Percentiles rank a stretch among this genome's conserved stretches.
Evolutionary conservation across 2,888 invertebrate species (phyloP).

Genomic region (Caenorhabditis plicata): DNA sequence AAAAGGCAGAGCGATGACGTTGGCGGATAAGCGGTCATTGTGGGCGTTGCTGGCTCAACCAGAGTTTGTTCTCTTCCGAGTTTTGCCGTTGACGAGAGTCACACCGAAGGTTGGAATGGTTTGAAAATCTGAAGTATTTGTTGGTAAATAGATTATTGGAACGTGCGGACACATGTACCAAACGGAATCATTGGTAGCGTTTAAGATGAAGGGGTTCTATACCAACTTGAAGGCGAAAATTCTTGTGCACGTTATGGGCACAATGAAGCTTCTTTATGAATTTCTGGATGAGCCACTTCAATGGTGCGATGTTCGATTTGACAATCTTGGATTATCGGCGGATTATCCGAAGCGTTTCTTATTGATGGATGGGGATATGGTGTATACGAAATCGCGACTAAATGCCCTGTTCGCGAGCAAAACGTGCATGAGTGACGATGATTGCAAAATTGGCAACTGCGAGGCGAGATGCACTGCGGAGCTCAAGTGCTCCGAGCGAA

Average conservation of each 20-base stretch:
- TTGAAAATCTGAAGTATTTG: no score
- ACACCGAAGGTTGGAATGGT: constrained; percentile 56
- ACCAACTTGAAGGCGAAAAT: constrained; percentile 65
- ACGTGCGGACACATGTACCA: constrained; percentile 69
- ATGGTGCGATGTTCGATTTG: constrained; percentile 69
- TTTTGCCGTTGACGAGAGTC: constrained; percentile 60
- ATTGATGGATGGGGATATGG: constrained; percentile 63
- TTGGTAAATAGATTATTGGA: constrained; percentile 65
- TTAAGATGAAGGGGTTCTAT: constrained; percentile 65
- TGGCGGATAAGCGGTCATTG: constrained; percentile 55
- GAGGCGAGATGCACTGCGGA: constrained; percentile 43
- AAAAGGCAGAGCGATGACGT: constrained; percentile 39
- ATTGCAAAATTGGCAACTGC: constrained; percentile 60
- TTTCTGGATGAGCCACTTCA: constrained; percentile 67
- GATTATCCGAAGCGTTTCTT: constrained; percentile 64
- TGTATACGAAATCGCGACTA: constrained; percentile 62
- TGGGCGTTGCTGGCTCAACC: constrained; percentile 64
- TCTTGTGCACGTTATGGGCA: constrained; percentile 66
- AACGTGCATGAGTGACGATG: constrained; percentile 54
- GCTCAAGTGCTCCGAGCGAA: constrained; percentile 54
- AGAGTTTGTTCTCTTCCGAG: constrained; percentile 58
- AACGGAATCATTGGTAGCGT: constrained; percentile 66
- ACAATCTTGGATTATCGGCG: constrained; percentile 62
- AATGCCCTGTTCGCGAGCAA: constrained; percentile 47
- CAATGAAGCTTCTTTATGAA: constrained; percentile 65